These are phyloP conservation scores for Lysandra coridon DNA, from an alignment of 2,888 invertebrate species.

Conservation along the genomic window DNA sequence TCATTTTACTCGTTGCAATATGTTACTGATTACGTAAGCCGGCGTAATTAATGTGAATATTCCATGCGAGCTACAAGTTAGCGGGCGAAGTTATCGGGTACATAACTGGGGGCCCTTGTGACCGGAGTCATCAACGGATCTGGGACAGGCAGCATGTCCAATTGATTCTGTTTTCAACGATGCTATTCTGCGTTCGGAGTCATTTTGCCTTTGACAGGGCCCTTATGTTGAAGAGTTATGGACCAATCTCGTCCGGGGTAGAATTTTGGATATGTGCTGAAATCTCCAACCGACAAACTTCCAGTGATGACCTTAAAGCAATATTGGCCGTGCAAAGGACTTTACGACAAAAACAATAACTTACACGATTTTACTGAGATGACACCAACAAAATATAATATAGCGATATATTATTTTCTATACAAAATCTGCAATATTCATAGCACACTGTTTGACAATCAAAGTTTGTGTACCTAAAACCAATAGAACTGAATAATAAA, in stretches of 20 bases:
- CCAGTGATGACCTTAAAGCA: not conserved
- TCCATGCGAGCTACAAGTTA: not conserved
- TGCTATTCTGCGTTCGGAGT: not conserved
- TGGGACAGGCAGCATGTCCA: conserved; percentile 1
- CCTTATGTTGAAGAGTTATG: too few species aligned
- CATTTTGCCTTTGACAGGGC: too few species aligned
- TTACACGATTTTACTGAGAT: not conserved
- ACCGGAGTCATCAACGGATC: not conserved
- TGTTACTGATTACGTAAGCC: not conserved
- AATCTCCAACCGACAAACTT: not conserved
- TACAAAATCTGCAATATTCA: not conserved
- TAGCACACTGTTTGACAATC: not conserved
- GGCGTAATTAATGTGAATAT: not conserved
- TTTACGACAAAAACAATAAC: not conserved
- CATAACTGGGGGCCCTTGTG: conserved; percentile 2
- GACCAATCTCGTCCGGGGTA: not conserved
- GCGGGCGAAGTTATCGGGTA: not conserved
- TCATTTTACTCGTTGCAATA: not conserved
- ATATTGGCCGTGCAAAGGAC: not conserved
- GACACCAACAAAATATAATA: not conserved
- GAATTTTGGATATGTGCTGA: not conserved
- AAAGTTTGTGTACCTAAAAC: not conserved
- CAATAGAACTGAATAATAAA: not conserved
- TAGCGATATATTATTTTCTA: not conserved
- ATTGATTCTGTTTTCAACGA: conserved; percentile 2